Conservation (phyloP, 1,140 invertebrate genomes). For the Hydropsyche tenuis region DNA sequence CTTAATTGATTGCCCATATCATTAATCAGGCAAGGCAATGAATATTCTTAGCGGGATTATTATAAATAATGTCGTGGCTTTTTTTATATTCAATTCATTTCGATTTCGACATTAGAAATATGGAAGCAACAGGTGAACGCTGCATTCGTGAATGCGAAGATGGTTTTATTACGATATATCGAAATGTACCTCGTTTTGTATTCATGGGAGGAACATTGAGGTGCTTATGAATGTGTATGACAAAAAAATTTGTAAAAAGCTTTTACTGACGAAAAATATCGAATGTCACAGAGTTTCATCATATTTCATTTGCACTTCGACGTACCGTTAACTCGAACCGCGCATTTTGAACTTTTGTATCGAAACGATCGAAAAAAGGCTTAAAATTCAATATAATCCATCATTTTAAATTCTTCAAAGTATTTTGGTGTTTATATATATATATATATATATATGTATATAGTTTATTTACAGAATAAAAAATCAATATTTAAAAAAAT, state of each 20-base stretch:
- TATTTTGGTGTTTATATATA: too few species aligned
- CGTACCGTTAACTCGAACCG: not conserved
- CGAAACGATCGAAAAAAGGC: not conserved
- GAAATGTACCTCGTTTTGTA: not conserved
- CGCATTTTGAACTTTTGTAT: not conserved
- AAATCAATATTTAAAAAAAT: too few species aligned
- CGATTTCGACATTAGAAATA: constrained; percentile 1
- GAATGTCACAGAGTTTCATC: constrained; percentile 1
- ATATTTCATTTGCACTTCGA: constrained; percentile 7
- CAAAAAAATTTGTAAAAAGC: not conserved
- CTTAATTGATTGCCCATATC: not conserved
- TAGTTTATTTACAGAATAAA: too few species aligned
- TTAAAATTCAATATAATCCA: not conserved
- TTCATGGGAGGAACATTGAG: not conserved
- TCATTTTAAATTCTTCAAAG: too few species aligned
- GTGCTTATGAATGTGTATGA: not conserved
- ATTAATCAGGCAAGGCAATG: constrained; percentile 16
- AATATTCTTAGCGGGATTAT: not conserved
- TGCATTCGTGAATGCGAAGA: not conserved
- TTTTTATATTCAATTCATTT: not conserved
- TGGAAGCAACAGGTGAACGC: constrained; percentile 3
- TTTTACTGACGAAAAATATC: constrained; percentile 10
- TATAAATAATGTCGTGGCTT: too few species aligned
- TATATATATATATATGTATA: too few species aligned
- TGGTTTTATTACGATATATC: not conserved